Evolutionary conservation across 2,888 invertebrate species (phyloP), one percentile per base, ranked within the genome.

Genomic region (Drosophila diplacantha): DNA sequence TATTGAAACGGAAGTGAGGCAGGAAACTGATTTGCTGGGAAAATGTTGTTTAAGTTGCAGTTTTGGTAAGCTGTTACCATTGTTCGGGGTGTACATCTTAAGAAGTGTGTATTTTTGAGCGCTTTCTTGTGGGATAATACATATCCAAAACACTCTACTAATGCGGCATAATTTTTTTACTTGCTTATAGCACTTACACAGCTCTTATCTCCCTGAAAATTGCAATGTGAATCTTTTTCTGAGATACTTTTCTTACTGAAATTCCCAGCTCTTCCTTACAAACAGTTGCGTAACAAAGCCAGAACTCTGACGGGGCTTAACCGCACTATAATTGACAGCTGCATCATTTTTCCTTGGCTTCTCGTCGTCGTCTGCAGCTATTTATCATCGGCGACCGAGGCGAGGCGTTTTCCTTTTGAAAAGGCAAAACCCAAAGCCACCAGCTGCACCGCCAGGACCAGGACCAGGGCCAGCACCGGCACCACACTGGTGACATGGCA

Each of bases 341-440:
- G 44, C 69, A 67, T 64, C 70, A 77, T 76, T 69, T 69, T 56
- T 69, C 56, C 50, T 52, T 50, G 20, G 29, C 65, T 38, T 47
- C 18, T 44, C 5, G 8, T 44, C 18, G 26, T n/a, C n/a, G 24
- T 41, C 54, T 55, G 58, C 67, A 65, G 76, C 71, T 81, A 76
- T 76, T 76, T 81, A 76, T 76, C 81, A 76, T 73, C 61, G 34
- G 59, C 64, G 66, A 49, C 16, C 22, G 35, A 37, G 35, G 39
- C 64, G 44, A 46, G 44, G 44, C 44, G 44, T 32, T 46, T 46
- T 46, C 44, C 44, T 38, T 38, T 44, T 37, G 44, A 37, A 51
- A 66, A 59, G 47, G 52, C 52, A 59, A 56, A 65, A 26, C 51
- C 59, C 49, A 52, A 31, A 46, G 44, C 64, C 31, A 37, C 31